These are phyloP conservation scores for Lepas anatifera DNA, from an alignment of 2,888 invertebrate genomes.

Conservation along the genomic window DNA sequence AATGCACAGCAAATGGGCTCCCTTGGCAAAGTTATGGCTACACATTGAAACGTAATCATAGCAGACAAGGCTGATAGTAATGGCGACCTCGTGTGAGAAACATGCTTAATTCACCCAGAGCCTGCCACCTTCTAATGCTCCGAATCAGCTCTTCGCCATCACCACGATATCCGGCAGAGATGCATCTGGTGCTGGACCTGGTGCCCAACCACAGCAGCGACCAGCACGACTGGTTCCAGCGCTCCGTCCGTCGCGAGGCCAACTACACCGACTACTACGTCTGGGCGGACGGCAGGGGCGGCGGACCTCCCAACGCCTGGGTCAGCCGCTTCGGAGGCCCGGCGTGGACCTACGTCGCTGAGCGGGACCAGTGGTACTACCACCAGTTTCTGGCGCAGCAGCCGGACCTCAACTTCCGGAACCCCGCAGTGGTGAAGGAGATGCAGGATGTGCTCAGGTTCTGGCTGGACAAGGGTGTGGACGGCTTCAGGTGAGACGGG, in stretches of 20 bases:
- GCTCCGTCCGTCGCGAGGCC: constrained; percentile 45
- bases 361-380: constrained; percentile 59
- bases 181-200: constrained; percentile 56
- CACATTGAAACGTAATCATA: no score
- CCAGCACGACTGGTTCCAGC: constrained; percentile 57
- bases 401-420: constrained; percentile 72
- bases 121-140: no score
- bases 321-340: constrained; percentile 52
- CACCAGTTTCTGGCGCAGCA: constrained; percentile 55
- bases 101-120: no score
- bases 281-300: constrained; percentile 46
- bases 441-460: constrained; percentile 30
- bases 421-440: constrained; percentile 35
- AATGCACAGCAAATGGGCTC: no score
- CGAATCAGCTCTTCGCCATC: no score
- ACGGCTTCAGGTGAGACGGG: constrained; percentile 23
- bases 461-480: constrained; percentile 37
- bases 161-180: no score
- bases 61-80: no score
- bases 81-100: no score
- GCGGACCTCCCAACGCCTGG: constrained; percentile 56
- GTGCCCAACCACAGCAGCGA: constrained; percentile 62
- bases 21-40: no score
- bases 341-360: constrained; percentile 57
- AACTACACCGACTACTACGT: constrained; percentile 61